Evolutionary conservation across 2,797 vertebrate genomes (phyloP), one percentile per base, ranked within the genome.

Genomic region (Cirrhinus mrigala): DNA sequence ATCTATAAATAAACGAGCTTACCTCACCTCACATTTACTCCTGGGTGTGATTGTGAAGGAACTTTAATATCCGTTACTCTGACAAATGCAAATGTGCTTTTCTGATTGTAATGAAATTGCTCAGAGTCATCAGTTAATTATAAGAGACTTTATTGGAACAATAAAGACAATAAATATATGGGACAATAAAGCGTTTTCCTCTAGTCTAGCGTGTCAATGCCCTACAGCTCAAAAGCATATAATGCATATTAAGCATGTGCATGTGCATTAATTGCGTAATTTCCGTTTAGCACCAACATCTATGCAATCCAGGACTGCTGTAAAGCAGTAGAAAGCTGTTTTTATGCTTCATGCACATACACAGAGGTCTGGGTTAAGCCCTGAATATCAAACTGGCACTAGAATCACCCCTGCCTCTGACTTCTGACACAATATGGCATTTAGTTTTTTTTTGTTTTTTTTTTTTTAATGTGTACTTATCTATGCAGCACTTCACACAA

Each of bases 401-500:
- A 24, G 7, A 60, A 60, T 78, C 22, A 18, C 22, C 7, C 75
- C 22, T 77, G 37, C 22, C 22, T 77, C 75, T 77, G 52, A 18
- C 37, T 29, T 73, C 27, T 58, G 54, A 64, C 16, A 64, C 12
- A 82, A 50, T 16, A 73, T 62, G 9, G 7, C 2, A n/a, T 80
- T 80, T 56, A 5, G 0, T 24, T 48, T 1, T 27, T 46, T 9
- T 24, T 11, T 52, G 70, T 56, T 11, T 60, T 46, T 29, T 29
- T 24, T n/a, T 79, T 60, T 44, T 74, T 29, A 44, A 56, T 56
- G 8, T 64, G 60, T 81, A 27, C 50, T 22, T 40, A 54, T 56
- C 64, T 74, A 46, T 86, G 64, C 56, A 74, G 68, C 50, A 71
- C 27, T 54, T 82, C 54, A 71, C n/a, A 66, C 46, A 60, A 58